Base-by-base conservation (phyloP, 2,113 vertebrate species). In the Sturnus vulgaris region DNA sequence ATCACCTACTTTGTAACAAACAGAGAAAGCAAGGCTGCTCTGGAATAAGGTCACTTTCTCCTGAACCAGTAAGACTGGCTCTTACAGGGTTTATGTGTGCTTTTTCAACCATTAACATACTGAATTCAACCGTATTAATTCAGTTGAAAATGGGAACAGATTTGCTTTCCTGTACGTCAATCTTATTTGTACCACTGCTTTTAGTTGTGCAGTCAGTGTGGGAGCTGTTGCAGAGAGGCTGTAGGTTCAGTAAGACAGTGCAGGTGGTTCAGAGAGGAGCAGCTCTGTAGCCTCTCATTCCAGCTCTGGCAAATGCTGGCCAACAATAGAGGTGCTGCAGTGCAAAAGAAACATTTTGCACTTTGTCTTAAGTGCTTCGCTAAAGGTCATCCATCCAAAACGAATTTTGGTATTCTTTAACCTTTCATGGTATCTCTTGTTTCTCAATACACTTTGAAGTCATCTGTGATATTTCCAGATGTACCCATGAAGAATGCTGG, bases 401-500 rank as follows among this genome's bases (percentile, higher is more conserved):
- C 20, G 33, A 83, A 42, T 89, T 57, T 71, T 65, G 31, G 28
- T 86, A 33, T 91, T 92, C 66, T 78, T 89, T 90, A 95, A 95
- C 56, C 28, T 88, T 94, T 75, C 55, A 28, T 2, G 3, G 16
- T n/a, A 21, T 85, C 25, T 82, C 24, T 33, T 75, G 31, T 64
- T 56, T 63, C n/a, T 35, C 69, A 44, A 33, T 72, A 20, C 28
- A 8, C 68, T 92, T 78, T 21, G 90, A 92, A 91, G 30, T 81
- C 3, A 65, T 69, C 53, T 69, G 33, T 76, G 50, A 1, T 49
- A 39, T 53, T 55, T 86, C 71, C 65, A 85, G 40, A 39, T 60
- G 40, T 61, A 49, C 77, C 76, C n/a, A 2, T 66, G 77, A 78
- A 52, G 72, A 80, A 56, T 47, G 33, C 23, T 55, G 35, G 9